These are phyloP conservation scores for Myiothlypis chrysogaster DNA, from an alignment of 2,797 vertebrate genomes.

Conservation along the genomic window DNA sequence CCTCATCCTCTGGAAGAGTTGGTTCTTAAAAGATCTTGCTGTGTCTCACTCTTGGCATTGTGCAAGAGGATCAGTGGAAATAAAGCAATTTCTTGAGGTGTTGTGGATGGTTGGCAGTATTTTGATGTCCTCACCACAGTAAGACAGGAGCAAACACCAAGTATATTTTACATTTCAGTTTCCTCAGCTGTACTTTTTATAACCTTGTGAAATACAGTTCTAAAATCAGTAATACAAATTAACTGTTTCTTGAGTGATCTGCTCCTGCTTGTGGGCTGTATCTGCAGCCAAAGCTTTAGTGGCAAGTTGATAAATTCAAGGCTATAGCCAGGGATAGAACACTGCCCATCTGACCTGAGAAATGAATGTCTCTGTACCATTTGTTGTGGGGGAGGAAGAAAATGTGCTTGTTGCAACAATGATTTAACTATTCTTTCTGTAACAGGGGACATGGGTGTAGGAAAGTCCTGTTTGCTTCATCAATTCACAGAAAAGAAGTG, in stretches of 20 bases:
- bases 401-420: neutral
- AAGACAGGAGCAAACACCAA: neutral
- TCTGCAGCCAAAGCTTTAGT: neutral
- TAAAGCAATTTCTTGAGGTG: neutral
- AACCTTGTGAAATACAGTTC: neutral
- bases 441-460: slow-evolving; percentile 97
- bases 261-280: neutral
- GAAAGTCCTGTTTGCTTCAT: slow-evolving; percentile 99
- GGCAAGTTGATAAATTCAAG: neutral
- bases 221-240: neutral
- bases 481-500: slow-evolving; percentile 99
- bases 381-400: neutral
- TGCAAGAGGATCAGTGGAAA: neutral
- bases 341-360: neutral
- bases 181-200: neutral
- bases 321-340: neutral
- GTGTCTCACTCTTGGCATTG: neutral
- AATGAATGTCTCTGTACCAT: neutral
- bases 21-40: neutral
- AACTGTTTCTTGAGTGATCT: neutral
- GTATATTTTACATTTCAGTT: neutral
- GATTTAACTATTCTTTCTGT: slow-evolving; percentile 37
- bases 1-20: neutral
- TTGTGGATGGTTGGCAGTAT: neutral
- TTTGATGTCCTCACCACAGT: neutral